Evolutionary conservation across 2,113 vertebrate species (phyloP).

Genomic region (Mellivora capensis): DNA sequence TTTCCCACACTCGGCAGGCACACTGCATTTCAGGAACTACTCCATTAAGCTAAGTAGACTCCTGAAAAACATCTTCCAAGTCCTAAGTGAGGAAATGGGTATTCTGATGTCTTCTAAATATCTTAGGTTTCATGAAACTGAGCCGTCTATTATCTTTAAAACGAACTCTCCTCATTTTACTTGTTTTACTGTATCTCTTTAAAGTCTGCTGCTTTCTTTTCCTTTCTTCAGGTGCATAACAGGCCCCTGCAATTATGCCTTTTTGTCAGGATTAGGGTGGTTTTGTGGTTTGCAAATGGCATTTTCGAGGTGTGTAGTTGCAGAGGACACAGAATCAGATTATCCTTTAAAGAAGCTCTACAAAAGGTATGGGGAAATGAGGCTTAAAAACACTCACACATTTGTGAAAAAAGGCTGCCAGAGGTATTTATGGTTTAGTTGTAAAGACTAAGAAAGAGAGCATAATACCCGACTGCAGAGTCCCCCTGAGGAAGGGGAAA

Average conservation of each 20-base stretch:
- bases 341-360: background rate
- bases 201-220: conserved; percentile 6
- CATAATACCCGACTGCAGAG: background rate
- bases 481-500: background rate
- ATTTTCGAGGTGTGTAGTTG: background rate
- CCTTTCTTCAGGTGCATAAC: background rate
- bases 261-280: background rate
- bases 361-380: background rate
- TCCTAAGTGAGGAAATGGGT: background rate
- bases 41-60: background rate
- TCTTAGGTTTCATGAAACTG: background rate
- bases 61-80: background rate
- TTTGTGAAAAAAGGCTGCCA: background rate
- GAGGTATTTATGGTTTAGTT: background rate
- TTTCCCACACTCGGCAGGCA: background rate
- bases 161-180: background rate
- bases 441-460: background rate
- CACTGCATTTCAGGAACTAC: background rate
- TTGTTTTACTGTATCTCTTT: background rate
- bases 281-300: background rate
- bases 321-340: background rate
- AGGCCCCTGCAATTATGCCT: background rate
- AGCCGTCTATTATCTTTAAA: conserved; percentile 18
- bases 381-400: background rate
- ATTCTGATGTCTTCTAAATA: conserved; percentile 30